These are phyloP conservation scores for Falco rusticolus DNA, from an alignment of 2,797 vertebrate genomes.

Conservation along the genomic window DNA sequence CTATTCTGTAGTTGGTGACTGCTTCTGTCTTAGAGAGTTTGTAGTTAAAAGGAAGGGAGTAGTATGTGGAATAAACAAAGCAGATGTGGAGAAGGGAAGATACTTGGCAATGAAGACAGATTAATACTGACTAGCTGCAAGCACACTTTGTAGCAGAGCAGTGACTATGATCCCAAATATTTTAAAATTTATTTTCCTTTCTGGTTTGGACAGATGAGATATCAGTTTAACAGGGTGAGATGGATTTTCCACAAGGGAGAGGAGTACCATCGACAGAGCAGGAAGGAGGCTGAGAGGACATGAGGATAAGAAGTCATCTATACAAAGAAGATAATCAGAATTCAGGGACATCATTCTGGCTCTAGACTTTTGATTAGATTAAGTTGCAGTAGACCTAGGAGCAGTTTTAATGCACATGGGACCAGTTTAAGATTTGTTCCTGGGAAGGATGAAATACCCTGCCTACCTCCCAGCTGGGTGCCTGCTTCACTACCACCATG, in stretches of 20 bases:
- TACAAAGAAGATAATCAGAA: not conserved
- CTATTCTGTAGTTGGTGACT: not conserved
- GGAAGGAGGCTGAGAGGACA: not conserved
- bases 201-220: not conserved
- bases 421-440: not conserved
- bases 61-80: not conserved
- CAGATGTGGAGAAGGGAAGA: not conserved
- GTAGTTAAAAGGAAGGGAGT: not conserved
- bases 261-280: not conserved
- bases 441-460: not conserved
- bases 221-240: not conserved
- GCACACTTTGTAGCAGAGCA: not conserved
- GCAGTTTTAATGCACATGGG: not conserved
- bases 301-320: not conserved
- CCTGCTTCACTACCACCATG: rapidly evolving
- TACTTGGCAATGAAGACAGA: not conserved
- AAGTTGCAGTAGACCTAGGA: not conserved
- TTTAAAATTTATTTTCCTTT: not conserved
- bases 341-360: not conserved
- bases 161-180: not conserved
- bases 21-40: not conserved
- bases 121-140: not conserved
- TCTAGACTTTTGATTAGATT: not conserved
- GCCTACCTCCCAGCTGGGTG: not conserved
- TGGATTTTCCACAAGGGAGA: not conserved